These are phyloP conservation scores for Tinea semifulvella DNA, from an alignment of 2,888 invertebrate genomes.

Conservation along the genomic window DNA sequence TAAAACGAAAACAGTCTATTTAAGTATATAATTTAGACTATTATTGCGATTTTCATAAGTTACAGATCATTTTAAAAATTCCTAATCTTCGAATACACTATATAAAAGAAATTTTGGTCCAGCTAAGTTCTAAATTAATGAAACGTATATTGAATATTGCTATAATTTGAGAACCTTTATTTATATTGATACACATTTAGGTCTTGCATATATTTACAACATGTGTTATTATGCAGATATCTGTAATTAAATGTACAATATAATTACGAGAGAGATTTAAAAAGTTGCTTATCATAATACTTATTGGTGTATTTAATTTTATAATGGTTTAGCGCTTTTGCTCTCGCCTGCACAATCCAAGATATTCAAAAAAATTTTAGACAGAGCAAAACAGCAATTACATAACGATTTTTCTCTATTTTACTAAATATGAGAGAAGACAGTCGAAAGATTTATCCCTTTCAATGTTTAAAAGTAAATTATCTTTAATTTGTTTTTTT, in stretches of 20 bases:
- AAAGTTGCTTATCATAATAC: not conserved
- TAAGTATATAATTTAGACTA: conserved; percentile 25
- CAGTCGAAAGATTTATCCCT: too few relatives aligned
- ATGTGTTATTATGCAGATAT: conserved; percentile 2
- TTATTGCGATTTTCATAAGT: conserved; percentile 59
- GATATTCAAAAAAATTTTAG: too few relatives aligned
- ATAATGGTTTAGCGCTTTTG: too few relatives aligned
- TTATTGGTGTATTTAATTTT: too few relatives aligned
- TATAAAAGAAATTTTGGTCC: conserved; percentile 63
- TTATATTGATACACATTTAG: not conserved
- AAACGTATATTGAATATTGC: conserved; percentile 46
- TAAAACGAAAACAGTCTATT: conserved; percentile 13
- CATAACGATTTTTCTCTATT: too few relatives aligned
- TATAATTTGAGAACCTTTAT: conserved; percentile 23
- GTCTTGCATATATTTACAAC: conserved; percentile 2
- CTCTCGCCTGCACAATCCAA: too few relatives aligned
- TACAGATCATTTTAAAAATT: conserved; percentile 35
- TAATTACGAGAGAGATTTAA: not conserved
- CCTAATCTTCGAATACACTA: conserved; percentile 36
- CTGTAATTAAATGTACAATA: conserved; percentile 4
- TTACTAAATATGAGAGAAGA: too few relatives aligned
- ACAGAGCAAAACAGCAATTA: too few relatives aligned
- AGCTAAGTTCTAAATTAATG: conserved; percentile 60
- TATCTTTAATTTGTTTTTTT: too few relatives aligned
- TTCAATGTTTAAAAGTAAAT: too few relatives aligned